Evolutionary conservation across 2,888 invertebrate species (phyloP).

Genomic region (Elegia similella): DNA sequence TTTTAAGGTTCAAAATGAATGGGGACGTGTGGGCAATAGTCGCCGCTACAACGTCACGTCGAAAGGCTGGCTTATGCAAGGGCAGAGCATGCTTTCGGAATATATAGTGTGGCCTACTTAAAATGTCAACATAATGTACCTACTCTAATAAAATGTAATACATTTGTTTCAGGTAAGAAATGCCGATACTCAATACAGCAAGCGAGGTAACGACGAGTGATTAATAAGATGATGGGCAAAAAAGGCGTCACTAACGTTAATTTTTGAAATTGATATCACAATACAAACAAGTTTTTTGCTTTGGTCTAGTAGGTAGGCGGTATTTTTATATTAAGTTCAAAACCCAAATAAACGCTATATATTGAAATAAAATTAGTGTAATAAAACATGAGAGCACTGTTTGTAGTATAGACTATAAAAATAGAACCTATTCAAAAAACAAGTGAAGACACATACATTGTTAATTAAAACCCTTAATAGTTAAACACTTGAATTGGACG

Average conservation of each 20-base stretch:
- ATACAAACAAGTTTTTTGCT: too few relatives aligned
- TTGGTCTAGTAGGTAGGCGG: too few relatives aligned
- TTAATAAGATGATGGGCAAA: not conserved
- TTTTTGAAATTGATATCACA: too few relatives aligned
- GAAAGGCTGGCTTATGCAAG: constrained; percentile 59
- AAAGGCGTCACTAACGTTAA: not conserved
- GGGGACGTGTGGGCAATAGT: constrained; percentile 32
- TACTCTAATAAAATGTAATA: constrained; percentile 39
- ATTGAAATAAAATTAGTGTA: too few relatives aligned
- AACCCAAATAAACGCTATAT: too few relatives aligned
- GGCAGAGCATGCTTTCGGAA: constrained; percentile 58
- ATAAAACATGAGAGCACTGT: too few relatives aligned
- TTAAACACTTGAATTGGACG: too few relatives aligned
- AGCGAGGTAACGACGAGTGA: not conserved
- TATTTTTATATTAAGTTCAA: too few relatives aligned
- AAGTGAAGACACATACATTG: too few relatives aligned
- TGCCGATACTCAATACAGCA: constrained; percentile 2
- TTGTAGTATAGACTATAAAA: too few relatives aligned
- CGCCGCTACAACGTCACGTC: constrained; percentile 48
- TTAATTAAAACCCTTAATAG: too few relatives aligned
- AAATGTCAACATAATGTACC: constrained; percentile 59
- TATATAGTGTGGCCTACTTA: constrained; percentile 56
- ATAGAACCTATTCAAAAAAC: too few relatives aligned
- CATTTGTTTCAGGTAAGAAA: constrained; percentile 61
- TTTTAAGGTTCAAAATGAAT: constrained; percentile 30